Percentiles rank a stretch among this genome's conserved stretches.
These are phyloP conservation scores for Acrobasis repandana DNA, from an alignment of 2,888 invertebrate species.

Conservation along the genomic window DNA sequence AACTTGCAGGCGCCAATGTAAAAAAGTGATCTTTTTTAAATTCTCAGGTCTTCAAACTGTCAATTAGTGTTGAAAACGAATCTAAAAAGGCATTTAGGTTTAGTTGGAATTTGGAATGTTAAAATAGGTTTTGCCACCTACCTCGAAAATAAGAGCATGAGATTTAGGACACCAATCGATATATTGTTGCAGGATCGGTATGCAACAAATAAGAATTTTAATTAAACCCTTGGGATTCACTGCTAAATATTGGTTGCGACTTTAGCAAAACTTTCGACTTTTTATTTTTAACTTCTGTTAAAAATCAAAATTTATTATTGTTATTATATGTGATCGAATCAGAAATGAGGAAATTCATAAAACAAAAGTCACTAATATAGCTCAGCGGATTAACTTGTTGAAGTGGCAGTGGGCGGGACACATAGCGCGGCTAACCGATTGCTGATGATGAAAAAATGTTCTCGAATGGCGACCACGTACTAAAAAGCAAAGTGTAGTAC, in stretches of 20 bases:
- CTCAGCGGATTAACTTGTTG: too few relatives aligned
- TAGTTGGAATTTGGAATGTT: slow-evolving; percentile 9
- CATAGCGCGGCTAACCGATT: too few relatives aligned
- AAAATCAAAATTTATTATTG: too few relatives aligned
- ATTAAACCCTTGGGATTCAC: slow-evolving; percentile 27
- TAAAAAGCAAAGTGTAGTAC: too few relatives aligned
- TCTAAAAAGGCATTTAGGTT: background rate
- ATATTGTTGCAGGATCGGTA: slow-evolving; percentile 29
- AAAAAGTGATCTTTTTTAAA: slow-evolving; percentile 2
- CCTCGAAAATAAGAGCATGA: slow-evolving; percentile 26
- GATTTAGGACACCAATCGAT: slow-evolving; percentile 18
- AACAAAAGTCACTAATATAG: too few relatives aligned
- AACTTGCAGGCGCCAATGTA: background rate
- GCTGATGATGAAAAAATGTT: too few relatives aligned
- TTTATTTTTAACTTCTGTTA: background rate
- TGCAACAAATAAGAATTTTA: slow-evolving; percentile 38
- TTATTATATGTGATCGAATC: too few relatives aligned
- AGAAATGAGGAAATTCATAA: too few relatives aligned
- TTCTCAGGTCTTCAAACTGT: slow-evolving; percentile 4
- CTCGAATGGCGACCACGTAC: too few relatives aligned
- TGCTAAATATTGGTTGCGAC: background rate
- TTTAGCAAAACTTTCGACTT: background rate
- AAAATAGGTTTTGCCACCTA: slow-evolving; percentile 34
- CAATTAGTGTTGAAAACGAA: slow-evolving; percentile 16
- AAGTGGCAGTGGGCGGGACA: too few relatives aligned